These are phyloP conservation scores for Artibeus lituratus DNA, from an alignment of 2,797 vertebrate genomes.

Conservation along the genomic window DNA sequence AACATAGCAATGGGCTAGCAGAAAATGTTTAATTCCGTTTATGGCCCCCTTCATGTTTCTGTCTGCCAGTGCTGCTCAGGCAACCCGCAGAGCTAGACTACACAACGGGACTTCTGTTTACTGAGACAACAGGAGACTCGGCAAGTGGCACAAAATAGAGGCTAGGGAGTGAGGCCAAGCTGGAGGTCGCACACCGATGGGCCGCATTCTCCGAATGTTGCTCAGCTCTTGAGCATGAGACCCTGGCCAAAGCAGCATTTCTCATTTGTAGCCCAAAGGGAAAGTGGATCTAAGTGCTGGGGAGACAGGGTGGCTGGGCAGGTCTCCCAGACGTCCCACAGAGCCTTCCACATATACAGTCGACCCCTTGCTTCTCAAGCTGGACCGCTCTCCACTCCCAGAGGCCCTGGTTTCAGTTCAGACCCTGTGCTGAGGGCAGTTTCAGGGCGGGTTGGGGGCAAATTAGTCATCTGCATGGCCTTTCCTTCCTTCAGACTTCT, in stretches of 20 bases:
- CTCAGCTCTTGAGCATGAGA: background rate
- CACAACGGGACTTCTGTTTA: background rate
- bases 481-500: background rate
- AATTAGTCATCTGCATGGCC: background rate
- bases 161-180: background rate
- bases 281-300: background rate
- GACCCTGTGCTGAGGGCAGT: background rate
- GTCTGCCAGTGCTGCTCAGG: background rate
- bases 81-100: background rate
- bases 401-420: background rate
- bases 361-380: background rate
- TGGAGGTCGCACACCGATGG: background rate
- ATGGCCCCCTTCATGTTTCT: background rate
- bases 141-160: background rate
- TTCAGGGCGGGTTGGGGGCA: background rate
- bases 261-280: background rate
- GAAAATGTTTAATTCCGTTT: background rate
- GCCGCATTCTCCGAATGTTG: background rate
- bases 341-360: background rate
- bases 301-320: background rate
- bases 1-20: too few species aligned
- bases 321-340: background rate
- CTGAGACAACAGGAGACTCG: background rate
- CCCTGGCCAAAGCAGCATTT: background rate
- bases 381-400: background rate